Evolutionary conservation across 2,888 invertebrate genomes (phyloP).

Genomic region (Diogma glabrata): DNA sequence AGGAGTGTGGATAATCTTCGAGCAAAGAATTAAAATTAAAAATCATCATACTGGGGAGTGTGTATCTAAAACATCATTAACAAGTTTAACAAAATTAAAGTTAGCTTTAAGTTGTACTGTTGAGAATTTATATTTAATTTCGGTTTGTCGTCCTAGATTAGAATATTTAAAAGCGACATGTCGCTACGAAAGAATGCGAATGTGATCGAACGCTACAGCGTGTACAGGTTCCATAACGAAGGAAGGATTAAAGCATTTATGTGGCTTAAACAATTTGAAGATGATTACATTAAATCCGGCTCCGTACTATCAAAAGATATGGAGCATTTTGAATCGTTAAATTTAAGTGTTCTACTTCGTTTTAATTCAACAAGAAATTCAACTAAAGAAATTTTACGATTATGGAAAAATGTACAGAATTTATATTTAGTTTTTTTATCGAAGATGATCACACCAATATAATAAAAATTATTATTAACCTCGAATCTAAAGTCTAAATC

Average conservation of each 20-base stretch:
- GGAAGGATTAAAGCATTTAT: slow-evolving; percentile 16
- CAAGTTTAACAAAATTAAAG: slow-evolving; percentile 17
- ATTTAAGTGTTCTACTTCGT: slow-evolving; percentile 17
- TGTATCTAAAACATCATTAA: slow-evolving; percentile 16
- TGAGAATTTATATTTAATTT: slow-evolving; percentile 17
- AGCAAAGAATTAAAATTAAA: slow-evolving; percentile 16
- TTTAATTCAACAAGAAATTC: slow-evolving; percentile 17
- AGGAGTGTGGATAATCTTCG: slow-evolving; percentile 13
- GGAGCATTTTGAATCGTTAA: slow-evolving; percentile 13
- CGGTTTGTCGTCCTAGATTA: slow-evolving; percentile 17
- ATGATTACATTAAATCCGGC: slow-evolving; percentile 18
- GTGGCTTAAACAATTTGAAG: slow-evolving; percentile 16
- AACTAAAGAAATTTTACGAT: slow-evolving; percentile 15
- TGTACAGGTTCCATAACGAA: slow-evolving; percentile 18
- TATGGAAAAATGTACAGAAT: slow-evolving; percentile 15
- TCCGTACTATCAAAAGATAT: slow-evolving; percentile 16
- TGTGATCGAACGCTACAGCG: slow-evolving; percentile 18
- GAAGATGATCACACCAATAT: slow-evolving; percentile 13
- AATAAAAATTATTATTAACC: slow-evolving; percentile 15
- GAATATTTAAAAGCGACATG: slow-evolving; percentile 19
- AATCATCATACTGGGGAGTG: slow-evolving; percentile 16
- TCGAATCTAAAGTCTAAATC: slow-evolving; percentile 11
- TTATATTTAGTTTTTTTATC: slow-evolving; percentile 16
- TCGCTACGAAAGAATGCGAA: slow-evolving; percentile 16
- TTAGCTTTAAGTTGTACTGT: slow-evolving; percentile 19